phyloP scores from a whole-genome alignment of 2,113 vertebrate genomes.

The Oryzias curvinotus region DNA sequence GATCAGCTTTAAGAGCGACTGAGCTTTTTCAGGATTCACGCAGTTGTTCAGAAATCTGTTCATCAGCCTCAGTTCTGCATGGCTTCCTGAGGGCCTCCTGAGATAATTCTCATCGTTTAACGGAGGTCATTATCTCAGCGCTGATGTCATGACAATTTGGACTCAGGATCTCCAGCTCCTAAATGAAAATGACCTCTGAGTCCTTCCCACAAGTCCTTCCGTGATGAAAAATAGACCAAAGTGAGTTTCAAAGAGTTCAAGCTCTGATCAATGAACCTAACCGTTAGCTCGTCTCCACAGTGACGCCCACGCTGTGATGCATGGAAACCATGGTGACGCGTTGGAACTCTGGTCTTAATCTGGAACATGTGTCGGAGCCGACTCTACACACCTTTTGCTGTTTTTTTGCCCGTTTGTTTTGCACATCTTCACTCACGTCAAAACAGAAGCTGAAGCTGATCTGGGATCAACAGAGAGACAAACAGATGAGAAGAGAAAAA shows the following conservation, averaged over 20 bases:
- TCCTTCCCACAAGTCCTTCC: slow-evolving; percentile 63
- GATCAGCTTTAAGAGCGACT: too few relatives aligned
- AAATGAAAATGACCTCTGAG: slow-evolving; percentile 66
- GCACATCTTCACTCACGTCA: too few relatives aligned
- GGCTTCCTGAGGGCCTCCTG: not conserved
- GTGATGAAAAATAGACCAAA: slow-evolving; percentile 39
- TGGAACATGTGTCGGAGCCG: slow-evolving; percentile 75
- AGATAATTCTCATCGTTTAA: slow-evolving; percentile 27
- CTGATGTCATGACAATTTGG: slow-evolving; percentile 60
- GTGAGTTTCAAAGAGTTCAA: slow-evolving; percentile 68
- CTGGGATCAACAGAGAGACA: too few relatives aligned
- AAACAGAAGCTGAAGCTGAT: too few relatives aligned
- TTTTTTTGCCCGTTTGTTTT: too few relatives aligned
- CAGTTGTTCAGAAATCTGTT: too few relatives aligned
- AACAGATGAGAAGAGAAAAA: too few relatives aligned
- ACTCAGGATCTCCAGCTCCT: slow-evolving; percentile 55
- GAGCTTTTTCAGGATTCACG: too few relatives aligned
- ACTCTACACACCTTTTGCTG: not conserved
- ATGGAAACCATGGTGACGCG: slow-evolving; percentile 73
- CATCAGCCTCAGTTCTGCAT: too few relatives aligned
- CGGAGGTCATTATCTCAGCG: slow-evolving; percentile 41
- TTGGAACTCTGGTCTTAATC: slow-evolving; percentile 70
- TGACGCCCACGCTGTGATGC: slow-evolving; percentile 67
- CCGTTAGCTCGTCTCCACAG: slow-evolving; percentile 67
- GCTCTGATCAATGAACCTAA: slow-evolving; percentile 75